Evolutionary conservation across 2,797 vertebrate species (phyloP), one percentile per base, ranked within the genome.

Genomic region (Mus minutoides): DNA sequence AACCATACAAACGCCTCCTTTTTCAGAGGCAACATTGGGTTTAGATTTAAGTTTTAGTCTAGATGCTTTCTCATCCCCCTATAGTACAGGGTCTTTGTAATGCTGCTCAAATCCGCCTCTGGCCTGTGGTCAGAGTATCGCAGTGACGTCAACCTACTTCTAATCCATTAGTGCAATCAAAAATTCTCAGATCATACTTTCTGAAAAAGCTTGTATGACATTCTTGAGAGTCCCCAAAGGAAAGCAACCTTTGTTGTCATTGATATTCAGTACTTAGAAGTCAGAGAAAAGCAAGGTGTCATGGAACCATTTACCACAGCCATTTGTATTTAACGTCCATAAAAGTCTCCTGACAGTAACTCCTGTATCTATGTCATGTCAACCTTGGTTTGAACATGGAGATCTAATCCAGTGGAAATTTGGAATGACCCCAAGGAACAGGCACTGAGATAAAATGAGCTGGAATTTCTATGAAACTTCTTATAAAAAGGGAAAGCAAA

Each of bases 401-500:
- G 67, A 34, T 71, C 60, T 34, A 67, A 91, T 77, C 69, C n/a
- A 40, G 71, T 52, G 58, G 71, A 40, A 67, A 58, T 78, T 95
- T 93, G 62, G 3, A 82, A 90, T 82, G 80, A 88, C 26, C 90
- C 40, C 6, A 1, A 1, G 67, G 34, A 90, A 78, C 84, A 92
- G 89, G 79, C 22, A 40, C 80, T 90, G 64, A 56, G 64, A 84
- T 69, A 91, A 91, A 92, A 56, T 90, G 64, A 94, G 67, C 17
- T 92, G 78, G 90, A 93, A 49, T 97, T 97, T 96, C 94, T 92
- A 52, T 67, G 75, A 89, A 96, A 76, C 21, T 76, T 93, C 79
- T 97, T 90, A 90, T 79, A 58, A 37, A 93, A 76, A 43, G 86
- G 46, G 75, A 58, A n/a, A 86, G 84, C 12, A 80, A 67, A 90